These are phyloP conservation scores for Chloropsis hardwickii DNA, from an alignment of 2,113 vertebrate species.

Conservation along the genomic window DNA sequence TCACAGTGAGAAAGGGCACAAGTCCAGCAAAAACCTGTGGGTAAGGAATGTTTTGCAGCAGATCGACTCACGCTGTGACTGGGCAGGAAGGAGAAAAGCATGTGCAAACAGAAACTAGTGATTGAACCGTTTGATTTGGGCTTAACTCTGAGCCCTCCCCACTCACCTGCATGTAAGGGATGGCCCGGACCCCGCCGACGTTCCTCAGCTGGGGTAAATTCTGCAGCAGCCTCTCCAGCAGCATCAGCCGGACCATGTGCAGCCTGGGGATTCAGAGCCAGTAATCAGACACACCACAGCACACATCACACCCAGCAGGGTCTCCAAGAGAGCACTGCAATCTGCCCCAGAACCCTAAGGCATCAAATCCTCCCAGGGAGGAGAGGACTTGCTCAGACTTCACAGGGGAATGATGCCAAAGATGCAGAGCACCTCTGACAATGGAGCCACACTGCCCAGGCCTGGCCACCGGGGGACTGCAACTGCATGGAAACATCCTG, in stretches of 20 bases:
- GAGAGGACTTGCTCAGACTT: neutral
- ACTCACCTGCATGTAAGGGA: slow-evolving; percentile 94
- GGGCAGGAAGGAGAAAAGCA: neutral
- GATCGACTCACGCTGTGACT: neutral
- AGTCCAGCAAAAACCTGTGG: neutral
- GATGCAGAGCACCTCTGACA: neutral
- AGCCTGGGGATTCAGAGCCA: slow-evolving; percentile 73
- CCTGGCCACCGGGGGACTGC: neutral
- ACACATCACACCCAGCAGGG: neutral
- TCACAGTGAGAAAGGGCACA: neutral
- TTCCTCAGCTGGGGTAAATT: slow-evolving; percentile 89
- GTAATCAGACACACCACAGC: neutral
- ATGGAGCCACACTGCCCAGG: neutral
- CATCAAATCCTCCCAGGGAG: neutral
- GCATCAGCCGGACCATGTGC: slow-evolving; percentile 96
- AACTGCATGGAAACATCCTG: neutral
- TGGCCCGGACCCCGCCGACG: slow-evolving; percentile 94
- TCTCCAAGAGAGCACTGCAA: neutral
- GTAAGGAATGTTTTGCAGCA: neutral
- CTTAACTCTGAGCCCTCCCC: neutral
- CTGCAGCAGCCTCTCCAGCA: slow-evolving; percentile 93
- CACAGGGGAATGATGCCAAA: neutral
- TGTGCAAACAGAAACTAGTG: rapidly evolving
- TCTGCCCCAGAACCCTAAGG: neutral
- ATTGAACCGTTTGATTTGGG: neutral